These are phyloP conservation scores for Graptemys geographica DNA, from an alignment of 2,797 vertebrate genomes.

Conservation along the genomic window DNA sequence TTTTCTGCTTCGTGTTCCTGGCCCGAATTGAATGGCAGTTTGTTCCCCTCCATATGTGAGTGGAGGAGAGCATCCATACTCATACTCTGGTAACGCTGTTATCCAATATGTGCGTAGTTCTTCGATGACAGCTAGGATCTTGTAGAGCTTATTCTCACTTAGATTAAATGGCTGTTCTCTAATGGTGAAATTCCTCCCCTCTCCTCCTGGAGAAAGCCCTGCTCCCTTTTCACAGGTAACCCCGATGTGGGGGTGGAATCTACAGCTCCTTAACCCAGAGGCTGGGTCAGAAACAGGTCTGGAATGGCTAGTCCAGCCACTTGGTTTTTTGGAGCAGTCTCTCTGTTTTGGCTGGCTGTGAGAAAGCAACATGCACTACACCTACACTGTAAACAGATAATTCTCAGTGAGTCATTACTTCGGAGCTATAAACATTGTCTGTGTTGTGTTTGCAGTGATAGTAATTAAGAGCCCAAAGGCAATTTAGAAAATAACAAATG, in stretches of 20 bases:
- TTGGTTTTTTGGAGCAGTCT: not conserved
- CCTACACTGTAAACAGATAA: not conserved
- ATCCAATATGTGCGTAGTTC: accelerated
- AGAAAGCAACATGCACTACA: not conserved
- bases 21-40: not conserved
- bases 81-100: not conserved
- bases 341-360: not conserved
- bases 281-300: not conserved
- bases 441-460: not conserved
- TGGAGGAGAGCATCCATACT: accelerated
- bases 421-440: not conserved
- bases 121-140: not conserved
- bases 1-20: not conserved
- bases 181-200: not conserved
- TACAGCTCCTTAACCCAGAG: not conserved
- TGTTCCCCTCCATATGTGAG: not conserved
- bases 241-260: not conserved
- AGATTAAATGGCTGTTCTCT: accelerated
- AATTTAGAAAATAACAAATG: not conserved
- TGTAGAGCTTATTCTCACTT: not conserved
- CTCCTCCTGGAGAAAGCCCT: not conserved
- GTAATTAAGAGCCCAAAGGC: not conserved
- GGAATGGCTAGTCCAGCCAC: not conserved
- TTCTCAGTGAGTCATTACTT: not conserved
- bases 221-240: not conserved